A percentile compares a stretch with the other conserved stretches of the same genome.
Evolutionary conservation across 2,888 invertebrate species (phyloP).

Genomic region (Mylabris sibirica): DNA sequence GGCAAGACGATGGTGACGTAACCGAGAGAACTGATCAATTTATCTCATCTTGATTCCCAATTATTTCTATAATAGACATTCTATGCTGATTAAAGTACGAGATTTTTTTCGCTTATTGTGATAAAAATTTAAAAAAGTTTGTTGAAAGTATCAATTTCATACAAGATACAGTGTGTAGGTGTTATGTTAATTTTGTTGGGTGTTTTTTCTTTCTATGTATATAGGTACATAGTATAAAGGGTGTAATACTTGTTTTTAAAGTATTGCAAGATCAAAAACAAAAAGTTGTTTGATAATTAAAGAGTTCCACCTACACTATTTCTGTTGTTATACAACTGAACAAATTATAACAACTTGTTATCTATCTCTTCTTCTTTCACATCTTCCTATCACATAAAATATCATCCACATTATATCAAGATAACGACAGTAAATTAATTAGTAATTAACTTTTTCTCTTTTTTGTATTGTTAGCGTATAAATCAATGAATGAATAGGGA

Average conservation of each 20-base stretch:
- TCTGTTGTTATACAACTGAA: background rate
- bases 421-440: background rate
- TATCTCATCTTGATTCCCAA: background rate
- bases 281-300: background rate
- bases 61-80: background rate
- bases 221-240: too few relatives aligned
- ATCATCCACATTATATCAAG: too few relatives aligned
- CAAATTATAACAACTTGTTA: too few relatives aligned
- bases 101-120: background rate
- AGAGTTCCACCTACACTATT: background rate
- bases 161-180: background rate
- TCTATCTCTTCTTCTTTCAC: too few relatives aligned
- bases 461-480: background rate
- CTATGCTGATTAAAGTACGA: background rate
- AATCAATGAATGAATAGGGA: background rate
- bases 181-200: background rate
- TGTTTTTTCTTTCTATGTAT: too few relatives aligned
- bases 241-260: background rate
- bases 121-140: background rate
- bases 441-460: background rate
- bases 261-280: background rate
- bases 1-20: constrained; percentile 1
- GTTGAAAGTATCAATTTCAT: background rate
- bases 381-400: too few relatives aligned
- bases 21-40: background rate